Base-by-base conservation (phyloP, 1,140 invertebrate genomes). In the Dufourea novaeangliae region DNA sequence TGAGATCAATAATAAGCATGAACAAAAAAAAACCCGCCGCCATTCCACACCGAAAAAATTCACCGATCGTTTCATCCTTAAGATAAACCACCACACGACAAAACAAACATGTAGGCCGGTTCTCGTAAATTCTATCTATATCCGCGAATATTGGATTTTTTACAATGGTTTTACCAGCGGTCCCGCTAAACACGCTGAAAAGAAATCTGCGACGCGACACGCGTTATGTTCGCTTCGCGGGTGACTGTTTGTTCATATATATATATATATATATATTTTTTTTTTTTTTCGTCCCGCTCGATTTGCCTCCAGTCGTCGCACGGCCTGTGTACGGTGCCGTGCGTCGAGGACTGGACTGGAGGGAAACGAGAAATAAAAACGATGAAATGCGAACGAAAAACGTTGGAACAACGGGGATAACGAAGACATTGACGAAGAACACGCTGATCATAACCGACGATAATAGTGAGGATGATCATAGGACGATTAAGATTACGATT, bases 141-240 rank as follows among this genome's bases (percentile, higher is more conserved):
- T n/a, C n/a, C 70, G 71, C 69, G 56, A 64, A n/a, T 72, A 63
- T 84, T 83, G 77, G 80, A 79, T 84, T 84, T 84, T 84, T 83
- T 83, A 83, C 82, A 84, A n/a, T 68, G 64, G 56, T 84, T 80
- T 80, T 80, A 68, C 82, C n/a, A 79, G 82, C 82, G 76, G 64
- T 25, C 41, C n/a, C 68, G 67, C 63, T 56, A 68, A n/a, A 78
- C 20, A 52, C 56, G 74, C 69, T 52, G 68, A 25, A 10, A 27
- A 75, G 34, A 12, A 46, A 2, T n/a, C 29, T 1, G 11, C 50
- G 12, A 17, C 71, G 78, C 73, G 39, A 61, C 17, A 20, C 62
- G n/a, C 34, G 34, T 74, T 46, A 39, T 29, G 73, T 54, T 75
- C 73, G 73, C 41, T 54, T 68, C 73, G 73, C 56, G 73, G 54